Evolutionary conservation across 2,797 vertebrate species (phyloP).

Genomic region (Falco novaeseelandiae): DNA sequence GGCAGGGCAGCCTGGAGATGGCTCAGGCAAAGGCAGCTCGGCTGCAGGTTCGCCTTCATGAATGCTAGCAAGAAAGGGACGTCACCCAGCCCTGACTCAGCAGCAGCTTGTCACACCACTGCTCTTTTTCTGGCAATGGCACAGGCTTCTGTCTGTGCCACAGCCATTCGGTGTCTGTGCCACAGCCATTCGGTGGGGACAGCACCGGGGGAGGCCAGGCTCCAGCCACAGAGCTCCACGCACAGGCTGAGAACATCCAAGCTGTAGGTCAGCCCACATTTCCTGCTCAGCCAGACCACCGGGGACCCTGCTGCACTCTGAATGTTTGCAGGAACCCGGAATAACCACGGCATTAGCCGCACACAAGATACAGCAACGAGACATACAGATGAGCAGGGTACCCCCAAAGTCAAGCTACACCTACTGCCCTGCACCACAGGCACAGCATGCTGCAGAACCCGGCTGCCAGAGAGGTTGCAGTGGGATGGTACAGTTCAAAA

Average conservation of each 20-base stretch:
- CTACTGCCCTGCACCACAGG: neutral
- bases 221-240: neutral
- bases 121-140: neutral
- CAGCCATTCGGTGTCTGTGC: neutral
- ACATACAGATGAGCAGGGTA: neutral
- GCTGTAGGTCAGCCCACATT: neutral
- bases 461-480: neutral
- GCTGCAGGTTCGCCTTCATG: neutral
- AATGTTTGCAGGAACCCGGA: rapidly evolving
- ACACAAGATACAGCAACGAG: neutral
- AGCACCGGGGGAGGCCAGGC: neutral
- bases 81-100: neutral
- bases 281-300: neutral
- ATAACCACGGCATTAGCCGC: neutral
- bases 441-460: rapidly evolving
- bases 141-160: neutral
- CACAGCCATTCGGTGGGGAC: neutral
- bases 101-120: neutral
- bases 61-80: neutral
- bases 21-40: neutral
- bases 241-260: rapidly evolving
- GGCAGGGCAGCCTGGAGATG: neutral
- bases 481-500: neutral
- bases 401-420: neutral
- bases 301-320: neutral